Conservation (phyloP, 2,888 invertebrate genomes). For the Drosophila robusta region DNA sequence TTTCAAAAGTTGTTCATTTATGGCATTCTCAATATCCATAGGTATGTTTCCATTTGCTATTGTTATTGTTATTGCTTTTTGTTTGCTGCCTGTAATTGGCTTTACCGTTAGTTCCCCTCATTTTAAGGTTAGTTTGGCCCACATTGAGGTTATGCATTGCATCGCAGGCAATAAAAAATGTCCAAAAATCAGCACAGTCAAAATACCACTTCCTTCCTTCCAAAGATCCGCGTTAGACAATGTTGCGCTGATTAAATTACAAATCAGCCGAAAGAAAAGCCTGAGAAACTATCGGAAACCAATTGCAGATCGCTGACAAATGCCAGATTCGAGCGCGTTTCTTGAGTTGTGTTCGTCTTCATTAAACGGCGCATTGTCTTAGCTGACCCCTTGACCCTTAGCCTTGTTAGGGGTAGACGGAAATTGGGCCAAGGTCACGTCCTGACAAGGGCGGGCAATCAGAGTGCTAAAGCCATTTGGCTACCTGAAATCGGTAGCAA, state of each 20-base stretch:
- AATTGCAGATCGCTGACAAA: constrained; percentile 61
- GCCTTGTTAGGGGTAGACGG: too few species aligned
- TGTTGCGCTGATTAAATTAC: constrained; percentile 72
- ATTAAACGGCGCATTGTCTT: constrained; percentile 69
- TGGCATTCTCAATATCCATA: constrained; percentile 31
- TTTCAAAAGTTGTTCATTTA: constrained; percentile 69
- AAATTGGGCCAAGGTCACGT: too few species aligned
- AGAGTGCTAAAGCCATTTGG: constrained; percentile 5
- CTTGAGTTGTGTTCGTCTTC: neutral
- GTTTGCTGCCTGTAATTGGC: constrained; percentile 36
- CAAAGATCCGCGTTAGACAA: constrained; percentile 38
- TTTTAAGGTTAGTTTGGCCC: constrained; percentile 18
- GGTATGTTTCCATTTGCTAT: constrained; percentile 27
- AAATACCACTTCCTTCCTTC: constrained; percentile 29
- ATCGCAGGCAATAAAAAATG: constrained; percentile 56
- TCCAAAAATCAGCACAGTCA: constrained; percentile 28
- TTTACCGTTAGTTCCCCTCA: constrained; percentile 19
- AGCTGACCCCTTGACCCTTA: constrained; percentile 72
- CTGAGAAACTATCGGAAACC: constrained; percentile 43
- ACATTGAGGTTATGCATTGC: constrained; percentile 44
- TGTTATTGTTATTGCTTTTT: constrained; percentile 34
- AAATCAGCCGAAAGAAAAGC: constrained; percentile 33
- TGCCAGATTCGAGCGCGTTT: constrained; percentile 18
- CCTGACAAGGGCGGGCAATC: constrained; percentile 53
- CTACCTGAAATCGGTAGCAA: constrained; percentile 39